These are phyloP conservation scores for Eurytemora carolleeae DNA, from an alignment of 1,140 invertebrate species.

Conservation along the genomic window DNA sequence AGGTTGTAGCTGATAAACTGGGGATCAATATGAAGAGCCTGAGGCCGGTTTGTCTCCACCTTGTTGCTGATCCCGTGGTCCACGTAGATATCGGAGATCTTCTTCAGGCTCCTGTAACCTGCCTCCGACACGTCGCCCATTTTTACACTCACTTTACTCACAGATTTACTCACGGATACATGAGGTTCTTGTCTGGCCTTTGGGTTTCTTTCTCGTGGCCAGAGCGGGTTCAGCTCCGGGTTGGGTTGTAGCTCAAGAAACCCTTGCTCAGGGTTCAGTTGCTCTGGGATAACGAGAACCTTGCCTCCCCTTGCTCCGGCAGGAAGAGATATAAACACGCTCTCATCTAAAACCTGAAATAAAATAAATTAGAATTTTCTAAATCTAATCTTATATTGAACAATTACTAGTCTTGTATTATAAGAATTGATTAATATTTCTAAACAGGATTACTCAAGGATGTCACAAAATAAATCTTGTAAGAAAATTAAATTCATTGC, in stretches of 20 bases:
- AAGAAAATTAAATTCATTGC: too few relatives aligned
- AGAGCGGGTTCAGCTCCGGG: not conserved
- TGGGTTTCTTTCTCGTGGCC: not conserved
- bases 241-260: not conserved
- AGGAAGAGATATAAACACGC: too few relatives aligned
- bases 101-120: not conserved
- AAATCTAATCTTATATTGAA: too few relatives aligned
- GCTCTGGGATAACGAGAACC: too few relatives aligned
- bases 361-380: too few relatives aligned
- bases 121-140: not conserved
- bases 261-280: too few relatives aligned
- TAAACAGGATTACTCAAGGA: too few relatives aligned
- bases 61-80: not conserved
- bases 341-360: too few relatives aligned
- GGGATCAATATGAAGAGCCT: not conserved
- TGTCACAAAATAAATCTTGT: too few relatives aligned
- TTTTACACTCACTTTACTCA: not conserved
- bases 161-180: not conserved
- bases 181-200: too few relatives aligned
- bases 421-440: too few relatives aligned
- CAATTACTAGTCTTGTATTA: too few relatives aligned
- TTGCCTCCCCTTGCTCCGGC: not conserved
- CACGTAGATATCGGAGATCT: not conserved
- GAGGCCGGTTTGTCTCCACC: not conserved
- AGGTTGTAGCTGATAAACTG: not conserved